Base-by-base conservation (phyloP, 2,888 invertebrate species). In the Stomorhina lunata region DNA sequence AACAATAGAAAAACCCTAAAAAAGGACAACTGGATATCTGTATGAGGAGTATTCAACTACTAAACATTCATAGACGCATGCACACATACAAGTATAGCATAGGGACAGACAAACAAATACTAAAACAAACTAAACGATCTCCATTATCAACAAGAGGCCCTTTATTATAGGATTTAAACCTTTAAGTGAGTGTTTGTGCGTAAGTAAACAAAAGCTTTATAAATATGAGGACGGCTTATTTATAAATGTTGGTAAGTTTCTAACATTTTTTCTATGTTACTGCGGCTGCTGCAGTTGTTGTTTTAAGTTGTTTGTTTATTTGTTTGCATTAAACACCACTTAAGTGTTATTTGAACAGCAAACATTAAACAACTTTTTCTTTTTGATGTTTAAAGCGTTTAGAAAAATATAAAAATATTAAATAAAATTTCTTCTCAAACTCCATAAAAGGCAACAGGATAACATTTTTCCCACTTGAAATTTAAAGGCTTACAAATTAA, bases 291-390 rank as follows among this genome's bases (percentile, higher is more conserved):
- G 32, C 34, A 40, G 20, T 65, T 48, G 55, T 48, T 81, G 27
- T 61, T n/a, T 22, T 15, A 22, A n/a, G 17, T 57, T 53, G 34
- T 40, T 17, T 29, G 27, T 40, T 48, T 63, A 48, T 65, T 80
- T 75, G 63, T 63, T 65, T 65, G 45, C 72, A 61, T 25, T 43
- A 77, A 77, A 68, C 81, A 68, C 72, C 81, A 81, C 81, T 77
- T 77, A 73, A 81, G 77, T 77, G 81, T 77, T 68, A 43, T 68
- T 81, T 73, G 37, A 72, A 81, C 72, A 72, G 27, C 61, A 40
- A 77, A 61, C 45, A 29, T 37, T 71, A 50, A 63, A 81, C 10
- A 73, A 81, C 37, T 61, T 72, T 72, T 68, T 55, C 27, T 37
- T 63, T 77, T 77, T 81, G 55, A 78, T 63, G 34, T 66, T 61